Evolutionary conservation across 2,888 invertebrate genomes (phyloP).

Genomic region (Clunio marinus): DNA sequence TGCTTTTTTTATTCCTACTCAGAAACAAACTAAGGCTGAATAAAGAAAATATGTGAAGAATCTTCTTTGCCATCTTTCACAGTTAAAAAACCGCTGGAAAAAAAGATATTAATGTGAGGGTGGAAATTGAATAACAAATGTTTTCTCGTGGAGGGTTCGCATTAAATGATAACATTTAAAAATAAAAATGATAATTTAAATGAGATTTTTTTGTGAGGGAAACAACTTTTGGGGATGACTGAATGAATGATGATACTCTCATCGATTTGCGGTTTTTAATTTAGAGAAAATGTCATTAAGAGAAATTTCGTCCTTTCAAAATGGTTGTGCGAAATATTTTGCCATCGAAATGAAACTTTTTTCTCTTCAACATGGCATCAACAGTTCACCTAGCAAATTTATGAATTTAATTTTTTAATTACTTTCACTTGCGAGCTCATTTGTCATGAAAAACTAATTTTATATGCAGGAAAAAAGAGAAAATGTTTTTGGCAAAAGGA

Average conservation of each 20-base stretch:
- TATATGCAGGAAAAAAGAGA: not conserved
- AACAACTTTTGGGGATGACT: not conserved
- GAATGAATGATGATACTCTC: not conserved
- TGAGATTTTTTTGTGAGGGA: not conserved
- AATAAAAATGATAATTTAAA: constrained; percentile 9
- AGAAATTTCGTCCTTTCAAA: not conserved
- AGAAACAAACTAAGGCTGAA: not conserved
- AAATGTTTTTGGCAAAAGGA: not conserved
- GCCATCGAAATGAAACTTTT: too few species aligned
- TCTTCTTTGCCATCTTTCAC: constrained; percentile 18
- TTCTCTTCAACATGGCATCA: too few species aligned
- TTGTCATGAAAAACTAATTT: constrained; percentile 9
- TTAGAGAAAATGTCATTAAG: not conserved
- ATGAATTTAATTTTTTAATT: constrained; percentile 14
- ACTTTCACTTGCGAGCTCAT: constrained; percentile 1
- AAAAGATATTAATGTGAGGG: constrained; percentile 9
- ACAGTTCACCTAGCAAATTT: not conserved
- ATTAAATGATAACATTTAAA: not conserved
- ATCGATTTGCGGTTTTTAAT: constrained; percentile 10
- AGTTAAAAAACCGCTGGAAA: not conserved
- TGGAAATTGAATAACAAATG: constrained; percentile 26
- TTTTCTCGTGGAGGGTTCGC: not conserved
- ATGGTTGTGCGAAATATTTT: not conserved
- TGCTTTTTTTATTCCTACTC: not conserved
- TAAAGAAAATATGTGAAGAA: not conserved